A percentile compares a stretch with the other conserved stretches of the same genome.
Evolutionary conservation across 2,888 invertebrate genomes (phyloP).

Genomic region (Tortricodes alternella): DNA sequence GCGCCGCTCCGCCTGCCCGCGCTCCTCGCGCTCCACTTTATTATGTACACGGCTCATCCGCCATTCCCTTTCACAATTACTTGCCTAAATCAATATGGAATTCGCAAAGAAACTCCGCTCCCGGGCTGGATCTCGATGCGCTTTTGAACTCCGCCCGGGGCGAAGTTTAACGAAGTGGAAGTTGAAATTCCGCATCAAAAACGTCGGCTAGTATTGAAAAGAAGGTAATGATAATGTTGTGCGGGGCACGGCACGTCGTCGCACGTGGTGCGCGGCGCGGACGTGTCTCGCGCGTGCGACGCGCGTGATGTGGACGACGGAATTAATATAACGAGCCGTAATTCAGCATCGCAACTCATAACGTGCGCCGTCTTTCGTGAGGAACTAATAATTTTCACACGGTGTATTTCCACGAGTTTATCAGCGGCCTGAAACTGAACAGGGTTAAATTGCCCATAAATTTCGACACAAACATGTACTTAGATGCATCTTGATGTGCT

Average conservation of each 20-base stretch:
- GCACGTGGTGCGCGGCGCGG: neutral
- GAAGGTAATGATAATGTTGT: constrained; percentile 17
- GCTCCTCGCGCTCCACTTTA: neutral
- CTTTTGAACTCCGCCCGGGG: neutral
- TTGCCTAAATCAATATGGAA: neutral
- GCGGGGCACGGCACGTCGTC: constrained; percentile 5
- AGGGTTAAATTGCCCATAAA: no score
- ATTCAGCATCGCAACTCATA: neutral
- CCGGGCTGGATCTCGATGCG: neutral
- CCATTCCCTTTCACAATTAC: constrained; percentile 2
- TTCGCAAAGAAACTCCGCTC: neutral
- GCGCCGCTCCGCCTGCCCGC: neutral
- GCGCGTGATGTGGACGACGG: neutral
- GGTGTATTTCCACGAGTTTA: neutral
- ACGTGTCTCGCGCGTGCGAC: neutral
- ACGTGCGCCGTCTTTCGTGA: constrained; percentile 2
- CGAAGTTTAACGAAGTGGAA: constrained; percentile 6
- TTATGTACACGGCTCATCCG: neutral
- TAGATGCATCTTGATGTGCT: no score
- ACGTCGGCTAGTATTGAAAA: constrained; percentile 14
- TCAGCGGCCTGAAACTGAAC: no score
- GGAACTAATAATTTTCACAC: neutral
- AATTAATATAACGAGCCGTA: neutral
- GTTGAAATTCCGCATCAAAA: constrained; percentile 5
- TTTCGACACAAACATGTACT: no score